Evolutionary conservation across 2,797 vertebrate species (phyloP), one percentile per base, ranked within the genome.

Genomic region (Enteromius radiatus): DNA sequence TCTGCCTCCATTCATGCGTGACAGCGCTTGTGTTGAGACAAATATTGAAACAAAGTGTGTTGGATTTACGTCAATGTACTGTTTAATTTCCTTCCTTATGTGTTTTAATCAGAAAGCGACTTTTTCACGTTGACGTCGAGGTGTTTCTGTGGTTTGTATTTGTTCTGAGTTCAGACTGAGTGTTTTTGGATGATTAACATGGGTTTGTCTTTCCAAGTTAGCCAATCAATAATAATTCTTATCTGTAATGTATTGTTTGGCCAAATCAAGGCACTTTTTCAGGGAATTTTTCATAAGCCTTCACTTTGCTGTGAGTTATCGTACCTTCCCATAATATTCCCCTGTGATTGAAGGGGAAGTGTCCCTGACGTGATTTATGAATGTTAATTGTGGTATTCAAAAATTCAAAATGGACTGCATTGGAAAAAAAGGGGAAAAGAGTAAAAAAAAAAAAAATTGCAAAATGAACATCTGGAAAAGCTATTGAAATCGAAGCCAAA

Each of bases 391-490:
- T 92, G 91, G 90, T 90, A 89, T 91, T 92, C 88, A 88, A 90
- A 94, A 91, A 93, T 88, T 91, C 91, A 92, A 92, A 94, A 93
- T 92, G 93, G 91, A 92, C 89, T 84, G 82, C 83, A 86, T 84
- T 78, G 88, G 63, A 81, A 81, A 89, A 88, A 86, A 84, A 49
- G 65, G 28, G 82, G 88, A 89, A 87, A 88, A 85, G 86, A 85
- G 84, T 86, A 85, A 90, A 87, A 90, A 88, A 87, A 23, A n/a
- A 28, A 65, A 77, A 76, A 87, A 86, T 86, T 89, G 90, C 86
- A 90, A 92, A 91, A 91, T 83, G 89, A 90, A 95, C 94, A 95
- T 95, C 94, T 95, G 94, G 94, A 93, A 89, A 89, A 93, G 89
- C 90, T 89, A 92, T 95, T 92, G 89, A 71, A 83, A 85, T 78